Conservation (phyloP, 2,888 invertebrate species). For the Zygogramma bicolorata region DNA sequence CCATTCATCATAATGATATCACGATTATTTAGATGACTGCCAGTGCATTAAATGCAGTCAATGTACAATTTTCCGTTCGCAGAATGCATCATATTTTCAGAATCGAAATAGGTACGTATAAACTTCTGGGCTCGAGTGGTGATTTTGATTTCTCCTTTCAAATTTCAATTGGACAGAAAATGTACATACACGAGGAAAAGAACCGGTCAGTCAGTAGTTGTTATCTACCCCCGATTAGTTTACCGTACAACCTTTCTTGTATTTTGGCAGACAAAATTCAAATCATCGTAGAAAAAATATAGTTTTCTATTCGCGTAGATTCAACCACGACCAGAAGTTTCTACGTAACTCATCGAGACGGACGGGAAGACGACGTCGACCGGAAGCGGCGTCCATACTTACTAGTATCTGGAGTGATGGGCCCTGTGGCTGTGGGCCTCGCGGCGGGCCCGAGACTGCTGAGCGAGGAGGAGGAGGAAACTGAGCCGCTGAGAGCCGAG, state of each 20-base stretch:
- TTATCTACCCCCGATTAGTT: too few relatives aligned
- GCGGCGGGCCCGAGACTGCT: slow-evolving; percentile 72
- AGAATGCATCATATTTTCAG: neutral
- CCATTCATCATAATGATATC: too few relatives aligned
- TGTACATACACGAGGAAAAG: too few relatives aligned
- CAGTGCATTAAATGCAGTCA: neutral
- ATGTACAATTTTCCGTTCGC: neutral
- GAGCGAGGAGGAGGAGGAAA: slow-evolving; percentile 76
- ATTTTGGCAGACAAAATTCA: too few relatives aligned
- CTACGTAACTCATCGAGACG: neutral
- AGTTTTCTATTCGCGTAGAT: too few relatives aligned
- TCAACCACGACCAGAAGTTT: neutral
- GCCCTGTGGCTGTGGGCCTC: slow-evolving; percentile 74
- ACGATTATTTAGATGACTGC: neutral
- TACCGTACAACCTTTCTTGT: too few relatives aligned
- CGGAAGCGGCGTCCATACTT: too few relatives aligned
- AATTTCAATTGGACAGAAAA: too few relatives aligned
- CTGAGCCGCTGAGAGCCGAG: slow-evolving; percentile 86
- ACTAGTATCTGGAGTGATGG: slow-evolving; percentile 81
- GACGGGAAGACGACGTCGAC: too few relatives aligned
- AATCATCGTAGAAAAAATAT: too few relatives aligned
- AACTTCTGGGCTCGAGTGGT: neutral
- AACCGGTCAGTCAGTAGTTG: too few relatives aligned
- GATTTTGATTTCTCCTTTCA: too few relatives aligned
- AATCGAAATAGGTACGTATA: neutral